Conservation (phyloP, 2,888 invertebrate genomes). For the Acanthosepion esculentum region DNA sequence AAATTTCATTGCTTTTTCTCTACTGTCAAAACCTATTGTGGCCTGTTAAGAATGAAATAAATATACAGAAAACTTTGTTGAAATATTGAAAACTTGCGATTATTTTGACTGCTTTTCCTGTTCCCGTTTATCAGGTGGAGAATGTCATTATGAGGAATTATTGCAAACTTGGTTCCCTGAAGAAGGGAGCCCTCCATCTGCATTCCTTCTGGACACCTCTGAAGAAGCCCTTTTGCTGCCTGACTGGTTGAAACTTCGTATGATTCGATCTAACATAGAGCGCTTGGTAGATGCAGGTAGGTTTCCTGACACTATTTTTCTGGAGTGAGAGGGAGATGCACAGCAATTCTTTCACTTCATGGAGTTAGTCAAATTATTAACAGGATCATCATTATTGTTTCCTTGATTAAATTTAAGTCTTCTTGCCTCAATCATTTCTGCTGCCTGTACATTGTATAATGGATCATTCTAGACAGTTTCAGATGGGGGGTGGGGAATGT, state of each 20-base stretch:
- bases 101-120: neutral
- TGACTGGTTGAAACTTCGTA: constrained; percentile 92
- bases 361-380: too few relatives aligned
- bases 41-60: too few relatives aligned
- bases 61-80: neutral
- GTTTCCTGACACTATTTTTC: neutral
- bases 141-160: constrained; percentile 76
- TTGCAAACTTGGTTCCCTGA: constrained; percentile 91
- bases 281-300: constrained; percentile 84
- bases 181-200: constrained; percentile 84
- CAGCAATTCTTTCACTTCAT: too few relatives aligned
- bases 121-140: constrained; percentile 47
- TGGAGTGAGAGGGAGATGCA: too few relatives aligned
- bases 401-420: too few relatives aligned
- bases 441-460: too few relatives aligned
- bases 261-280: constrained; percentile 86
- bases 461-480: too few relatives aligned
- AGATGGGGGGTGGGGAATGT: too few relatives aligned
- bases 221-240: constrained; percentile 89
- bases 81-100: neutral
- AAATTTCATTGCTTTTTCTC: too few relatives aligned
- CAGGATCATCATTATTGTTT: too few relatives aligned
- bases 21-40: too few relatives aligned
- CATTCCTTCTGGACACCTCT: constrained; percentile 85
- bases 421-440: too few relatives aligned